Evolutionary conservation across 2,888 invertebrate genomes (phyloP), one percentile per base, ranked within the genome.

Genomic region (Hymenopus coronatus): DNA sequence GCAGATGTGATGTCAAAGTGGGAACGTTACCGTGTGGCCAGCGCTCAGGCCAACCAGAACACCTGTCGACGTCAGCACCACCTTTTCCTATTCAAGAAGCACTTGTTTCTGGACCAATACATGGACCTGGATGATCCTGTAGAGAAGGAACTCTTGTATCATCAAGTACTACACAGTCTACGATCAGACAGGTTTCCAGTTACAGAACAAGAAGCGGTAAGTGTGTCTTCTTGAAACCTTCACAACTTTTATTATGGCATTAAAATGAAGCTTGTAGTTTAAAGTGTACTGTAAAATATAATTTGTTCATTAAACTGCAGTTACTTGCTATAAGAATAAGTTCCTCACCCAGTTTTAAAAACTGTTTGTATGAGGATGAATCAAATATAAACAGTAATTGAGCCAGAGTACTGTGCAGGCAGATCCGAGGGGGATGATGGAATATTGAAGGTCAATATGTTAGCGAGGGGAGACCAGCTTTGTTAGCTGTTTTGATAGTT

Each of bases 1-100:
- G 97, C 98, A 0, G 99, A 99, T 93, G 98, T 98, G 30, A 97
- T 99, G 95, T 98, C 98, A 8, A 97, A 98, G 92, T 99, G 98
- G 98, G 99, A 99, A 93, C 95, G 97, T 91, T 97, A 97, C 91
- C 95, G 97, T 89, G 95, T 95, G 88, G 96, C 97, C 0, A 96
- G 96, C 81, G 96, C 96, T 25, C 90, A 92, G 92, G 88, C 92
- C 92, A 88, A 91, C 90, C 14, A 92, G 92, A 83, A 92, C 92
- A 89, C 90, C 92, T 93, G 91, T 82, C 94, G 94, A 12, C 94
- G 94, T 90, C 96, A 96, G 91, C 92, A 92, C 83, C 96, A 96
- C 91, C 95, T 96, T 91, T 96, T 96, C 93, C 93, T 97, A 33
- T 97, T 97, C 92, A 97, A 97, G 94, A 98, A 98, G 93, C 97